Evolutionary conservation across 1,140 invertebrate species (phyloP).

Genomic region (Cotesia glomerata): DNA sequence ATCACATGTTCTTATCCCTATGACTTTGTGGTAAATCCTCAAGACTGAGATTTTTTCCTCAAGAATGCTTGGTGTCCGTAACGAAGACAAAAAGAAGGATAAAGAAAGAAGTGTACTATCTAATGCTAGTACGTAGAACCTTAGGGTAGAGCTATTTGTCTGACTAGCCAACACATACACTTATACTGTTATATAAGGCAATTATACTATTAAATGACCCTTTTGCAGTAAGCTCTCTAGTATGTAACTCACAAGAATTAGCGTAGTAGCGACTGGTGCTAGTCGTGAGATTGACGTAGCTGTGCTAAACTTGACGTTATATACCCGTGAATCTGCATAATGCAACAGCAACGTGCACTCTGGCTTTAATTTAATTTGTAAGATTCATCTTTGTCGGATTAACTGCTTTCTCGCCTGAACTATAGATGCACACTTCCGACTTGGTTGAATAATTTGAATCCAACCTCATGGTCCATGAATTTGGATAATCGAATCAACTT

Average conservation of each 20-base stretch:
- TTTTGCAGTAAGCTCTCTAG: background rate
- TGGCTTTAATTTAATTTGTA: constrained; percentile 34
- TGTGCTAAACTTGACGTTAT: constrained; percentile 42
- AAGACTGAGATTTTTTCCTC: constrained; percentile 41
- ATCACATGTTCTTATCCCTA: background rate
- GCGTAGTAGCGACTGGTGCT: constrained; percentile 10
- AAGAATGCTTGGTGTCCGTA: constrained; percentile 37
- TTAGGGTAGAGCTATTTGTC: background rate
- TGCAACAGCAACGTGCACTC: constrained; percentile 39
- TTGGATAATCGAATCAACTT: constrained; percentile 24
- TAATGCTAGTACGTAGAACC: background rate
- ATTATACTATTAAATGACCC: constrained; percentile 11
- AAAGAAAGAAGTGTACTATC: background rate
- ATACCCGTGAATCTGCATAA: constrained; percentile 43
- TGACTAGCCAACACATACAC: background rate
- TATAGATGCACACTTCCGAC: background rate
- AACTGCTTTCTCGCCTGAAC: constrained; percentile 13
- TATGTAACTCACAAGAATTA: constrained; percentile 30
- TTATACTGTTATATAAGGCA: background rate
- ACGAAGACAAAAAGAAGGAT: constrained; percentile 13
- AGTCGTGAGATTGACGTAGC: constrained; percentile 33
- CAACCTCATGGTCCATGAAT: constrained; percentile 2
- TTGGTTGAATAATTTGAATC: background rate
- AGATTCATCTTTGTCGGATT: constrained; percentile 35
- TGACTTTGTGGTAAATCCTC: constrained; percentile 30